These are phyloP conservation scores for Teleiodes luculella DNA, from an alignment of 2,888 invertebrate genomes.

Conservation along the genomic window DNA sequence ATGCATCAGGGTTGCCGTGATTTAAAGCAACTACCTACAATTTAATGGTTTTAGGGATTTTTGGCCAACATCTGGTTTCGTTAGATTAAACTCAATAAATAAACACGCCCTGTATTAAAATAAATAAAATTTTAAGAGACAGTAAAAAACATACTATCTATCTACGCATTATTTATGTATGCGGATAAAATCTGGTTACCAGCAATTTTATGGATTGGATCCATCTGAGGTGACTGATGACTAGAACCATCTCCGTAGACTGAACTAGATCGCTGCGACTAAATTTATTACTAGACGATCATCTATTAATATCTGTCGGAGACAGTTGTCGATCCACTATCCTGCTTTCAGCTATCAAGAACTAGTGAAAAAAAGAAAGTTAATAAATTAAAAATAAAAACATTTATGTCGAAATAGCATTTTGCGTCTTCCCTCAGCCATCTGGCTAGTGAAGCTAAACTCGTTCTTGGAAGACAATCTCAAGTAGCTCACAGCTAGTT, in stretches of 20 bases:
- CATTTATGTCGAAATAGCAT: not conserved
- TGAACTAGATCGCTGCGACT: slow-evolving; percentile 3
- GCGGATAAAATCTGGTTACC: not conserved
- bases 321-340: not conserved
- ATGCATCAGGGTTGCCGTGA: slow-evolving; percentile 2
- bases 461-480: not conserved
- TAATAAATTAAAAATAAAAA: not conserved
- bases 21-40: too few species aligned
- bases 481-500: not conserved
- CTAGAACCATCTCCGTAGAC: not conserved
- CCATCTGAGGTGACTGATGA: slow-evolving; percentile 4
- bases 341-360: slow-evolving; percentile 9
- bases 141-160: too few species aligned
- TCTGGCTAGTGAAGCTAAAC: too few species aligned
- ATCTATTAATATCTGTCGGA: slow-evolving; percentile 6
- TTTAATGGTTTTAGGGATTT: too few species aligned
- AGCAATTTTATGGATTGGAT: not conserved
- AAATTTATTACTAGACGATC: slow-evolving; percentile 8
- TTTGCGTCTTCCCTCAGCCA: not conserved
- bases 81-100: too few species aligned
- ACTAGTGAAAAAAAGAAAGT: not conserved
- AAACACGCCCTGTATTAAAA: too few species aligned
- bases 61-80: too few species aligned
- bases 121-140: too few species aligned
- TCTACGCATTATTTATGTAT: not conserved